phyloP scores from a whole-genome alignment of 2,888 invertebrate genomes.

The Ennomos fuscantarius region DNA sequence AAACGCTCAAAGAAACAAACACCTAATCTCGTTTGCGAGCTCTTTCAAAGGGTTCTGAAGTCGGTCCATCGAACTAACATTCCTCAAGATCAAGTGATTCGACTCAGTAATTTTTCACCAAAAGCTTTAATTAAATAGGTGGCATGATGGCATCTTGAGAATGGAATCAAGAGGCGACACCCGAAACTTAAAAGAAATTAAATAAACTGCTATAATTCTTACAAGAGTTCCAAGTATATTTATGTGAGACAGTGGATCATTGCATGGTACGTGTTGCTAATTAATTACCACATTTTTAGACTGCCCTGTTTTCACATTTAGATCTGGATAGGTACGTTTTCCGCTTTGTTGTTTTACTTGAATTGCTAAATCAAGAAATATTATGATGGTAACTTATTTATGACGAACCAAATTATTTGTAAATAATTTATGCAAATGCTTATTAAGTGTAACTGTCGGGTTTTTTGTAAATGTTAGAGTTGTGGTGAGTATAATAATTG shows the following conservation, averaged over 20 bases:
- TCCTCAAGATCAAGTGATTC: conserved; percentile 29
- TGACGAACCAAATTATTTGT: conserved; percentile 17
- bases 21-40: conserved; percentile 26
- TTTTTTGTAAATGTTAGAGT: conserved; percentile 11
- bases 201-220: neutral
- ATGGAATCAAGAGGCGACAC: conserved; percentile 1
- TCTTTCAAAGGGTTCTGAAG: conserved; percentile 28
- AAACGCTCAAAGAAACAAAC: conserved; percentile 21
- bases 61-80: conserved; percentile 31
- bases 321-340: conserved; percentile 19
- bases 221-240: neutral
- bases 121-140: conserved; percentile 19
- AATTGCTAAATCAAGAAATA: conserved; percentile 25
- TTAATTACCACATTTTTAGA: conserved; percentile 42
- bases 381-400: conserved; percentile 11
- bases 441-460: neutral
- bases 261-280: conserved; percentile 33
- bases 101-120: conserved; percentile 20
- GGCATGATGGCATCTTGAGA: conserved; percentile 1
- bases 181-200: neutral
- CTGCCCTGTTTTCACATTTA: conserved; percentile 33
- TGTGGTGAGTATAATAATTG: too few relatives aligned
- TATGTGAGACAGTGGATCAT: conserved; percentile 8
- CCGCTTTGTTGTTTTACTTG: conserved; percentile 42
- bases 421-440: conserved; percentile 9